Percentiles rank a stretch among this genome's conserved stretches.
Conservation (phyloP, 2,888 invertebrate genomes). For the Drosophila pseudotalamancana region DNA sequence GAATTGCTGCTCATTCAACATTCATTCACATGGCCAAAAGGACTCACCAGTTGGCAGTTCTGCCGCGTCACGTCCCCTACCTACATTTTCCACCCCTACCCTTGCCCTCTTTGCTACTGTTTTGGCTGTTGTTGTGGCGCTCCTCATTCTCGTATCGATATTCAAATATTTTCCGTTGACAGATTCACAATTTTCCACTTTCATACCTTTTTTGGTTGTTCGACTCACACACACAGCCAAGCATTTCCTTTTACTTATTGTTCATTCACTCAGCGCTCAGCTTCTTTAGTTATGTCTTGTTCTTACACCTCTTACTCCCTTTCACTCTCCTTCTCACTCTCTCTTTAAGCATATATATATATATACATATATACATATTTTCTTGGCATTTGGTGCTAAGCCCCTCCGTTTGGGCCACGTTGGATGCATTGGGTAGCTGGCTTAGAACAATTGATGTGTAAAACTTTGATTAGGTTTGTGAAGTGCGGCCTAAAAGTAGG, state of each 20-base stretch:
- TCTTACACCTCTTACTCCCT: not conserved
- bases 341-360: too few relatives aligned
- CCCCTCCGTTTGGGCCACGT: conserved; percentile 18
- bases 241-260: conserved; percentile 67
- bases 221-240: conserved; percentile 33
- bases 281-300: conserved; percentile 36
- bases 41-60: conserved; percentile 21
- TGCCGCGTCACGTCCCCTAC: conserved; percentile 32
- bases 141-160: conserved; percentile 50
- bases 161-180: conserved; percentile 77
- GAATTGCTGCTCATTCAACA: conserved; percentile 75
- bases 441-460: conserved; percentile 69
- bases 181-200: conserved; percentile 77
- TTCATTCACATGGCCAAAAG: conserved; percentile 68
- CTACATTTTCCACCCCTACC: not conserved
- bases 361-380: too few relatives aligned
- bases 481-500: conserved; percentile 41
- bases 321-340: conserved; percentile 2
- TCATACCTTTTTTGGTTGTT: conserved; percentile 66
- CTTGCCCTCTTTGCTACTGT: not conserved
- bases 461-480: conserved; percentile 71
- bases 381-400: too few relatives aligned
- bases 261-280: conserved; percentile 58
- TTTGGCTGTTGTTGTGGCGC: conserved; percentile 5
- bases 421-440: conserved; percentile 20